A percentile compares a stretch with the other conserved stretches of the same genome.
Conservation (phyloP, 2,888 invertebrate species). For the Allophyes oxyacanthae region DNA sequence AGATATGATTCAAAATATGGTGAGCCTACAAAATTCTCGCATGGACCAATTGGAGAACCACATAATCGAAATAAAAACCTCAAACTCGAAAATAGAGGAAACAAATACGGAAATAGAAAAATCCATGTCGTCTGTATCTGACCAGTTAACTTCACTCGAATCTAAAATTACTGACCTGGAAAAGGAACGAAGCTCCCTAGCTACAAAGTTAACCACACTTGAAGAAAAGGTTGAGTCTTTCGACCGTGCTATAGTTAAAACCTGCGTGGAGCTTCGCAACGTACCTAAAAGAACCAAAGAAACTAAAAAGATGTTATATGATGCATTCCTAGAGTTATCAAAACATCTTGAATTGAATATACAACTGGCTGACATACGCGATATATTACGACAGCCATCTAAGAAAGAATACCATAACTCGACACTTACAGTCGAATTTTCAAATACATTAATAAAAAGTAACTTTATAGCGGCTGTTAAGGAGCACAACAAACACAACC, state of each 20-base stretch:
- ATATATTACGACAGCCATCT: neutral
- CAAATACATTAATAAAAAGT: slow-evolving; percentile 3
- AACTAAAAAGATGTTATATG: slow-evolving; percentile 1
- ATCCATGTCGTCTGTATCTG: neutral
- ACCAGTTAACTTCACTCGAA: neutral
- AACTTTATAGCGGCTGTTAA: slow-evolving; percentile 1
- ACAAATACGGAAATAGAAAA: slow-evolving; percentile 4
- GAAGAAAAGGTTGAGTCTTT: slow-evolving; percentile 1
- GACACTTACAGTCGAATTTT: neutral
- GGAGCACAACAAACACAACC: neutral
- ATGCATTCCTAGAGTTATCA: neutral
- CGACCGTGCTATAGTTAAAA: slow-evolving; percentile 1
- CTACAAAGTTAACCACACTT: neutral
- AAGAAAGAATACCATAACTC: slow-evolving; percentile 1
- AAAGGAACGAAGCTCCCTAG: neutral
- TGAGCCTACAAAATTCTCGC: neutral
- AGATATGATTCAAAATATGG: neutral
- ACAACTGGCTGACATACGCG: neutral
- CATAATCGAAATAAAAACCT: neutral
- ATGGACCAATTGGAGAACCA: neutral
- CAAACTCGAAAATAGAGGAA: neutral
- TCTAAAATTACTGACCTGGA: neutral
- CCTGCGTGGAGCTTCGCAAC: slow-evolving; percentile 10
- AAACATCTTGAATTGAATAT: slow-evolving; percentile 1
- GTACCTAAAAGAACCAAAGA: slow-evolving; percentile 2